Base-by-base conservation (phyloP, 2,888 invertebrate genomes). In the Callimorpha dominula region DNA sequence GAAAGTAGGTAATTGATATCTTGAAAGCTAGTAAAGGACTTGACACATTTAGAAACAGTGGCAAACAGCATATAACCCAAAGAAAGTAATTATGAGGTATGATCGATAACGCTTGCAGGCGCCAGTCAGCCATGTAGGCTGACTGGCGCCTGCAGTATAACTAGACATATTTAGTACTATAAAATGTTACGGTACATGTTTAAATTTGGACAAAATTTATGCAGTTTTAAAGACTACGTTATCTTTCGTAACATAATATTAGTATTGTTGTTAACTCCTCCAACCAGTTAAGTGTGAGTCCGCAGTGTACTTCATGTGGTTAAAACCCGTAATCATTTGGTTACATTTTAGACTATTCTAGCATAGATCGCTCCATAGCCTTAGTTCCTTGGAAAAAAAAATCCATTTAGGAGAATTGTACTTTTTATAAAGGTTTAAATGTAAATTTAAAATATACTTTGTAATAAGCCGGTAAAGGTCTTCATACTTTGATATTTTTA, bases 21-120 rank as follows among this genome's bases (percentile, higher is more conserved):
- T 63, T 15, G 9, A 42, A 65, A 65, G n/a, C n/a, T 67, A 42
- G 5, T 4, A 46, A 54, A 43, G 15, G 20, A 50, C 46, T 43
- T 43, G 54, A 40, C 46, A 46, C 17, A 65, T 43, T 54, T 54
- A 40, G 49, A 68, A 60, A 65, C 52, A 52, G 46, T 43, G 3
- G n/a, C 50, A 65, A 73, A 60, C 49, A 14, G 60, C 54, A 46
- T 42, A 60, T 7, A 49, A 17, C 60, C 43, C 12, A 71, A 74
- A 60, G 74, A 65, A 71, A 62, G 88, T 89, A 92, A 92, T 92
- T 92, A 90, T 87, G 80, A 66, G 69, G 75, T 83, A 88, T 91
- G 91, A 92, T 93, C 92, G 91, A 93, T 93, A 91, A 82, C 83
- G 81, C 78, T 82, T 75, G 78, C 71, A 72, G 91, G 90, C 92